These are phyloP conservation scores for Callithrix jacchus DNA, from an alignment of 2,113 vertebrate species.

Conservation along the genomic window DNA sequence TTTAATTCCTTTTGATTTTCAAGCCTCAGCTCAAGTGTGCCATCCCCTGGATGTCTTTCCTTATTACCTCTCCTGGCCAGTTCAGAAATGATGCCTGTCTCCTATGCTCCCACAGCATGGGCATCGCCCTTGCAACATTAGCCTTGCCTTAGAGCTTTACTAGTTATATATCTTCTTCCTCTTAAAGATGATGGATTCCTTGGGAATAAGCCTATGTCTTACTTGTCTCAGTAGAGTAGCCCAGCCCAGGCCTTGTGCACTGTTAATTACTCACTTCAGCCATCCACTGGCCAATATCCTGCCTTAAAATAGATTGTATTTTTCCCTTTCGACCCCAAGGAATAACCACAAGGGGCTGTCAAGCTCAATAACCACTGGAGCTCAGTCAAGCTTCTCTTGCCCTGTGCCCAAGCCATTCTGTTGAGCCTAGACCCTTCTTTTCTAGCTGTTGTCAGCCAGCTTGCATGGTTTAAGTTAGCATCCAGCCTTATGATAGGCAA, in stretches of 20 bases:
- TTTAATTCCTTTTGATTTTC: neutral
- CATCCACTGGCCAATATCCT: neutral
- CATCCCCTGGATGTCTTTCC: conserved; percentile 21
- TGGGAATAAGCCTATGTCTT: neutral
- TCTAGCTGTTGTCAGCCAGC: neutral
- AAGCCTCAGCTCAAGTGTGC: conserved; percentile 11
- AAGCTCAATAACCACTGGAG: too few species aligned
- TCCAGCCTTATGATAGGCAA: neutral
- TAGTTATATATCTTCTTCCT: neutral
- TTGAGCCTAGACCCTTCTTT: neutral
- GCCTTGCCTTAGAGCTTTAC: conserved; percentile 32
- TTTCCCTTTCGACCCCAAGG: neutral
- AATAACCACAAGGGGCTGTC: neutral
- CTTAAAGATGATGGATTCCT: neutral
- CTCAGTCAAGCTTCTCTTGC: neutral
- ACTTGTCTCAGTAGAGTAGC: neutral
- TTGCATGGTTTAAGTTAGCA: neutral
- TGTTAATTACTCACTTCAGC: neutral
- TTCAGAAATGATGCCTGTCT: neutral
- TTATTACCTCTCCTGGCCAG: neutral
- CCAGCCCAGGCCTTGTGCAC: neutral
- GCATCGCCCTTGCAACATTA: neutral
- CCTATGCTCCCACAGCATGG: neutral
- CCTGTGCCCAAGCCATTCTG: neutral
- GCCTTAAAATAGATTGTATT: neutral